A percentile compares a stretch with the other conserved stretches of the same genome.
These are phyloP conservation scores for Alexandromys fortis DNA, from an alignment of 2,113 vertebrate genomes.

Conservation along the genomic window DNA sequence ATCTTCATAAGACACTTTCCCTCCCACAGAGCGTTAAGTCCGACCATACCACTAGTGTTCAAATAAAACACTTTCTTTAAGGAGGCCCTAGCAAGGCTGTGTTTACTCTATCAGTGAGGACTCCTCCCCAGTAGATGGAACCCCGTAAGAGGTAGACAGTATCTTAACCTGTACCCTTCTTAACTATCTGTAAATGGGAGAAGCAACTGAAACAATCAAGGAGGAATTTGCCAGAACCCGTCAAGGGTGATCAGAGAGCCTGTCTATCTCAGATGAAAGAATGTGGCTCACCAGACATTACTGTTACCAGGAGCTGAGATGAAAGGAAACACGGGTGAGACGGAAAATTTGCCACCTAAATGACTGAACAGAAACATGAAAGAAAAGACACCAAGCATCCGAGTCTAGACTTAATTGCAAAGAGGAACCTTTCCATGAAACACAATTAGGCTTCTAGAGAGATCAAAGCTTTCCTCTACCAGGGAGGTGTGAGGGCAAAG, in stretches of 20 bases:
- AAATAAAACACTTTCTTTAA: constrained; percentile 32
- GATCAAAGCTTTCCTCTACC: constrained; percentile 83
- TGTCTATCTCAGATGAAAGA: constrained; percentile 67
- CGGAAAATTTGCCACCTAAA: constrained; percentile 79
- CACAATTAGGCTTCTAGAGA: constrained; percentile 83
- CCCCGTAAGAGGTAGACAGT: constrained; percentile 47
- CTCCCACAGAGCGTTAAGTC: neutral
- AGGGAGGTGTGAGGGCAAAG: constrained; percentile 69
- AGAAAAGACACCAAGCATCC: constrained; percentile 73
- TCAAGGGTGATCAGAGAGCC: constrained; percentile 57
- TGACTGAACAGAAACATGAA: constrained; percentile 79
- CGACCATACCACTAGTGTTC: neutral
- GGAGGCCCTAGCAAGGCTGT: neutral
- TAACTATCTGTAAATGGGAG: constrained; percentile 35
- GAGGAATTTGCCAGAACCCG: constrained; percentile 61
- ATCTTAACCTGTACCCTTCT: constrained; percentile 58
- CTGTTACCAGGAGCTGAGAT: constrained; percentile 64
- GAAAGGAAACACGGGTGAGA: constrained; percentile 68
- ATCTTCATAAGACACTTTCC: constrained; percentile 9
- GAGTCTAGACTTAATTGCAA: constrained; percentile 79
- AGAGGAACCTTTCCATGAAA: constrained; percentile 81
- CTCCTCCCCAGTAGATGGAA: constrained; percentile 13
- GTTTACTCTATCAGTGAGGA: neutral
- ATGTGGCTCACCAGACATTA: constrained; percentile 68
- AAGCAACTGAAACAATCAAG: constrained; percentile 80